Percentiles rank a stretch among this genome's conserved stretches.
Evolutionary conservation across 2,888 invertebrate species (phyloP).

Genomic region (Nomada fabriciana): DNA sequence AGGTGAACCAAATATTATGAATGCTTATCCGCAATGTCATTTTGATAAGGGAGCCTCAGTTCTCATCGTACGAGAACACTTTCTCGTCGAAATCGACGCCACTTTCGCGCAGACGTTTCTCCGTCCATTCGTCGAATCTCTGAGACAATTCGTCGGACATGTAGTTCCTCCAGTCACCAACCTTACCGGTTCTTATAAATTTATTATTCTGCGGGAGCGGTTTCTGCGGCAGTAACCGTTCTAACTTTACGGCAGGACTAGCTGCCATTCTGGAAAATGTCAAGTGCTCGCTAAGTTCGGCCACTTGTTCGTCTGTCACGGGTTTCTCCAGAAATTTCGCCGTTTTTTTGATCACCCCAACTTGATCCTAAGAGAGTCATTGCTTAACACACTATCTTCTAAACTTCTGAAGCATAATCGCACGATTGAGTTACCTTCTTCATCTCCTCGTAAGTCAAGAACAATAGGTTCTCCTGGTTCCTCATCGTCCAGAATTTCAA

Average conservation of each 20-base stretch:
- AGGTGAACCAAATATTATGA: too few relatives aligned
- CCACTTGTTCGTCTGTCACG: constrained; percentile 88
- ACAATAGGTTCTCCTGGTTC: constrained; percentile 85
- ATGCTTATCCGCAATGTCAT: too few relatives aligned
- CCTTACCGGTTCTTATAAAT: constrained; percentile 91
- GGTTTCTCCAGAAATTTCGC: constrained; percentile 90
- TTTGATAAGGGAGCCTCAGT: constrained; percentile 18
- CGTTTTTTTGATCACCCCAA: constrained; percentile 88
- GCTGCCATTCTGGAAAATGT: constrained; percentile 93
- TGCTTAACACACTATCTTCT: background rate
- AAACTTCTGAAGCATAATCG: too few relatives aligned
- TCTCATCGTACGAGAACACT: constrained; percentile 25
- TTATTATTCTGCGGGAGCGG: constrained; percentile 85
- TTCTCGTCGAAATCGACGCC: constrained; percentile 47
- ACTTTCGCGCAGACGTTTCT: constrained; percentile 49
- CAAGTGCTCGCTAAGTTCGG: constrained; percentile 89
- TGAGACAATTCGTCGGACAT: constrained; percentile 90
- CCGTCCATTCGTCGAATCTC: constrained; percentile 86
- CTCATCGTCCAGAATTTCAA: constrained; percentile 84
- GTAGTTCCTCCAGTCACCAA: constrained; percentile 92
- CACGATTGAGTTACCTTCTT: constrained; percentile 80
- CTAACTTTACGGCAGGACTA: constrained; percentile 92
- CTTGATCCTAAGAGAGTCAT: constrained; percentile 86
- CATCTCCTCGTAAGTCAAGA: constrained; percentile 87
- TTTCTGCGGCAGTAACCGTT: constrained; percentile 87